Evolutionary conservation across 2,113 vertebrate genomes (phyloP), one percentile per base, ranked within the genome.

Genomic region (Nannobrachium achirus): DNA sequence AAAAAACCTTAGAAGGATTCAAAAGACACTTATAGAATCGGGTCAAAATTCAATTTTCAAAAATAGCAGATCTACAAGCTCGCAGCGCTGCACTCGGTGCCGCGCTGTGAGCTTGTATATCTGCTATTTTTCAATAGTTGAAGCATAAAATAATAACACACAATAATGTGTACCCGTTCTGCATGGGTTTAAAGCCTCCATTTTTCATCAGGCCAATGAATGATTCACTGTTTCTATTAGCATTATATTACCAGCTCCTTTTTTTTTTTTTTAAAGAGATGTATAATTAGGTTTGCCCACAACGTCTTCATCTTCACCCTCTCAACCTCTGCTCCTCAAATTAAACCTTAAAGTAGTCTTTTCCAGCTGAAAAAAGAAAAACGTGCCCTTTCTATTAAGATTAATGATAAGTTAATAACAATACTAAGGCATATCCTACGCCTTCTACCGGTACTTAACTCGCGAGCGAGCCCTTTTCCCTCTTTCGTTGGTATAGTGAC

Each of bases 171-270:
- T n/a, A n/a, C n/a, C n/a, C n/a, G n/a, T n/a, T n/a, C n/a, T n/a
- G n/a, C n/a, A n/a, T n/a, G n/a, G n/a, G n/a, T n/a, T n/a, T n/a
- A 88, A 78, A 73, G 73, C 78, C 68, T 81, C 64, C 76, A 46
- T 84, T 89, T 90, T 91, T 91, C 3, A 82, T 92, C 81, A 88
- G 80, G 56, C 85, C 85, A 74, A 83, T 89, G 91, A 92, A 88
- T 90, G 86, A 91, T 90, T 91, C 75, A 85, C 71, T 75, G 75
- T 78, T 90, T 86, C 75, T 89, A 80, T 86, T 80, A 88, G 90
- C 91, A 87, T 80, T 86, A 86, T 84, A 73, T 90, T 89, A 86
- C 66, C 25, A 83, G 81, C 80, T 81, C 75, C 73, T 66, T 75
- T 33, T 88, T 88, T 81, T 73, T 71, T 66, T 75, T 33, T 88